Evolutionary conservation across 2,888 invertebrate species (phyloP).

Genomic region (Pammene aurita): DNA sequence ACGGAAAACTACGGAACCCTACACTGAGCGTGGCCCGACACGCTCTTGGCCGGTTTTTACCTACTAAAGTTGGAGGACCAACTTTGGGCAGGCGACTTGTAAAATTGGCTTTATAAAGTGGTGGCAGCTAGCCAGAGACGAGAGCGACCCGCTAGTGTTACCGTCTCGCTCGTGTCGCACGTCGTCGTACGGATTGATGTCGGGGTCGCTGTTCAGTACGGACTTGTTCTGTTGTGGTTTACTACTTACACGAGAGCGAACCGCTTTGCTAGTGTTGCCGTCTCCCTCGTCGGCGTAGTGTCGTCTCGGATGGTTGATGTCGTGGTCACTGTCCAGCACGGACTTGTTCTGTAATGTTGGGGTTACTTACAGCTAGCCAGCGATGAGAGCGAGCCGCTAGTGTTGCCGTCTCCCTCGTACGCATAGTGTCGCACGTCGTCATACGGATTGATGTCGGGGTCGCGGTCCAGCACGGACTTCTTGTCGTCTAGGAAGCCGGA

Average conservation of each 20-base stretch:
- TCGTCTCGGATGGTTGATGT: constrained; percentile 94
- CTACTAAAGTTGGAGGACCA: too few relatives aligned
- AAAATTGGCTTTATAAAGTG: too few relatives aligned
- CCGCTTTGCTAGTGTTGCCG: constrained; percentile 96
- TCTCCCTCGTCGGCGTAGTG: constrained; percentile 99
- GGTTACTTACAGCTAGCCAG: constrained; percentile 90
- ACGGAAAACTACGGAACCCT: too few relatives aligned
- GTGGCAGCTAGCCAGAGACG: constrained; percentile 96
- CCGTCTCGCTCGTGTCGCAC: constrained; percentile 98
- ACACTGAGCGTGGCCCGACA: too few relatives aligned
- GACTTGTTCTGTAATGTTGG: too few relatives aligned
- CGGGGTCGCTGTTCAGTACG: constrained; percentile 95
- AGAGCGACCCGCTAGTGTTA: constrained; percentile 95
- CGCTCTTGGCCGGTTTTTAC: too few relatives aligned
- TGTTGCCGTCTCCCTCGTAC: constrained; percentile 98
- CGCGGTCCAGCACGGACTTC: constrained; percentile 94
- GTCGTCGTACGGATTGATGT: constrained; percentile 96
- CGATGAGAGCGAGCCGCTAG: constrained; percentile 95
- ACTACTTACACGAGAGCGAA: constrained; percentile 92
- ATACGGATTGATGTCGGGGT: constrained; percentile 95
- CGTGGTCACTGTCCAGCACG: constrained; percentile 72
- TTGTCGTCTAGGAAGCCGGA: constrained; percentile 95
- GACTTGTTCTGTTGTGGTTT: constrained; percentile 87
- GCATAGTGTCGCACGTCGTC: constrained; percentile 99
- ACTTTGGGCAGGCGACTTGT: too few relatives aligned